These are phyloP conservation scores for Anarsia innoxiella DNA, from an alignment of 2,888 invertebrate genomes.

Conservation along the genomic window DNA sequence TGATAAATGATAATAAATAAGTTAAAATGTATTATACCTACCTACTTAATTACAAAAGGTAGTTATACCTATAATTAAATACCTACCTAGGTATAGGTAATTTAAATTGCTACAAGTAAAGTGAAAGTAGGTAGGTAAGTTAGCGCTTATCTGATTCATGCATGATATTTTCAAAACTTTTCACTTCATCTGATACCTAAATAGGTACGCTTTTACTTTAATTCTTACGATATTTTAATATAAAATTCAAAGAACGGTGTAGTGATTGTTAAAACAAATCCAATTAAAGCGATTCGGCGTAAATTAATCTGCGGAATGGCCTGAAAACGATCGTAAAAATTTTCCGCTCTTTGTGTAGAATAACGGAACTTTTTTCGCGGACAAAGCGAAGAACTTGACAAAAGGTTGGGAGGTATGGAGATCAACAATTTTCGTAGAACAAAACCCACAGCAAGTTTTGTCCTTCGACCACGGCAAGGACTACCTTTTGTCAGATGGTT, in stretches of 20 bases:
- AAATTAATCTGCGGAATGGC: slow-evolving; percentile 24
- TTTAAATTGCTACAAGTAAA: no score
- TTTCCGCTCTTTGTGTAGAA: slow-evolving; percentile 22
- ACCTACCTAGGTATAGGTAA: no score
- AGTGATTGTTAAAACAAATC: no score
- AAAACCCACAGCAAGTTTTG: slow-evolving; percentile 38
- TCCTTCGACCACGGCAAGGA: slow-evolving; percentile 20
- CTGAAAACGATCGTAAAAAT: slow-evolving; percentile 23
- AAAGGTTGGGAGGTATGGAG: slow-evolving; percentile 33
- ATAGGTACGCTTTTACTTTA: background rate
- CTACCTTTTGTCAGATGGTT: slow-evolving; percentile 12
- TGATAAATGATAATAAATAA: no score
- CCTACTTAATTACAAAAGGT: no score
- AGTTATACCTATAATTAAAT: no score
- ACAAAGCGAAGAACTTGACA: slow-evolving; percentile 39
- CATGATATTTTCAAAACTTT: background rate
- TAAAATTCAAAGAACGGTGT: no score
- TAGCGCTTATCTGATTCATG: no score
- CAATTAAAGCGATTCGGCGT: slow-evolving; percentile 10
- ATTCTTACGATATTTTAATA: background rate
- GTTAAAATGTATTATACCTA: no score
- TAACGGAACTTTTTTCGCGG: slow-evolving; percentile 31
- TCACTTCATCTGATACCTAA: background rate
- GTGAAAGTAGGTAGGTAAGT: no score
- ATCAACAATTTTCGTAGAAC: slow-evolving; percentile 45